Evolutionary conservation across 2,113 vertebrate genomes (phyloP), one percentile per base, ranked within the genome.

Genomic region (Dromaius novaehollandiae): DNA sequence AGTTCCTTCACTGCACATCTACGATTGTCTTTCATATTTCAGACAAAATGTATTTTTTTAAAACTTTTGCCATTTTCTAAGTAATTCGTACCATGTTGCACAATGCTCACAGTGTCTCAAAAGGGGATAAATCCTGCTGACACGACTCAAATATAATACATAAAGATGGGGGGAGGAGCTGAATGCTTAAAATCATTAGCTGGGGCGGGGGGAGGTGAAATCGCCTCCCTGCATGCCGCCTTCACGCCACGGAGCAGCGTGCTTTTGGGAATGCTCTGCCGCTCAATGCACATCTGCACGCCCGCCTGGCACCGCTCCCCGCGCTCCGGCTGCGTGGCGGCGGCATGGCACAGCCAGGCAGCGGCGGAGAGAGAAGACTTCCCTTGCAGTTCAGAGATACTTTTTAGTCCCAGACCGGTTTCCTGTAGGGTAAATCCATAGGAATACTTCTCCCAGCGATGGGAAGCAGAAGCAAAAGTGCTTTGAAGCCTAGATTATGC

Each of bases 271-370:
- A 83, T 90, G 92, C 81, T 93, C 88, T 89, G 84, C 75, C 20
- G 44, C 86, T 81, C 91, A 89, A 94, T 76, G 68, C 88, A 93
- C 90, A 95, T 97, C 92, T 97, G 92, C 86, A 58, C 44, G 64
- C 78, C 89, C 81, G 68, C 70, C 76, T 92, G 95, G 90, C 92
- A 82, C 68, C 0, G 42, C 32, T 86, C 82, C 69, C 76, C 74
- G 64, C 1, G 2, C 70, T 81, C 9, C 7, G 74, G 4, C 78
- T 91, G 65, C 70, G 44, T 70, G 56, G 86, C 56, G 83, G 36
- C 25, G 55, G 64, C 70, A 63, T 11, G n/a, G 71, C 75, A 40
- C 28, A 87, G 34, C 44, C 9, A 16, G 36, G 46, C 40, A 44
- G n/a, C 36, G 80, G 19, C 40, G 81, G 48, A 63, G 51, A 82